Base-by-base conservation (phyloP, 2,113 vertebrate species). In the Sclerurus mexicanus region DNA sequence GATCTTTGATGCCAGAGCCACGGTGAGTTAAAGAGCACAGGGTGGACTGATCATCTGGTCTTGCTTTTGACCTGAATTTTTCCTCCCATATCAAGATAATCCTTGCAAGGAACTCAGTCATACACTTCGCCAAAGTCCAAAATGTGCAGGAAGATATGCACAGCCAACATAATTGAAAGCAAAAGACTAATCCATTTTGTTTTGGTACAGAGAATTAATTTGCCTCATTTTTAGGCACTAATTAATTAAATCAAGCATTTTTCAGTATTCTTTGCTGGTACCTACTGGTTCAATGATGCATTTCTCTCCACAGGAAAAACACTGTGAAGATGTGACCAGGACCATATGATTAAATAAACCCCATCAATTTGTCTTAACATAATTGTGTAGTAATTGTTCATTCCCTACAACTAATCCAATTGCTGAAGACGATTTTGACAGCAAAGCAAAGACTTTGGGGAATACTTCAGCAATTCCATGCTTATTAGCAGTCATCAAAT, bases 321-420 rank as follows among this genome's bases (percentile, higher is more conserved):
- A 64, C 15, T 49, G 40, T 23, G 37, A 40, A 68, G 50, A 68
- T 75, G 40, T 80, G 46, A 62, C 75, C 0, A 0, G n/a, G 63
- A 92, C 46, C 37, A 33, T 62, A 85, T 14, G n/a, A 93, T 92
- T 93, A 92, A 90, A 94, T 79, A 90, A 96, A 90, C 5, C 10
- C 20, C 63, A 92, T 28, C 67, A 69, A 90, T 87, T 87, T 91
- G 22, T 52, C 85, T 88, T 73, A 79, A 80, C n/a, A 37, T 78
- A 93, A 90, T 74, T 40, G 44, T 3, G 16, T 73, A 88, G 71
- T 80, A 89, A 95, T 73, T 86, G 72, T 74, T 95, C 66, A 39
- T 93, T 90, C 86, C 37, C n/a, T 73, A 64, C 50, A 79, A 76
- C 75, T 94, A 95, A 95, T 91, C 69, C 62, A 89, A 76, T 87